Percentiles rank a stretch among this genome's conserved stretches.
phyloP scores from a whole-genome alignment of 2,113 vertebrate genomes.

The Notothenia rossii region DNA sequence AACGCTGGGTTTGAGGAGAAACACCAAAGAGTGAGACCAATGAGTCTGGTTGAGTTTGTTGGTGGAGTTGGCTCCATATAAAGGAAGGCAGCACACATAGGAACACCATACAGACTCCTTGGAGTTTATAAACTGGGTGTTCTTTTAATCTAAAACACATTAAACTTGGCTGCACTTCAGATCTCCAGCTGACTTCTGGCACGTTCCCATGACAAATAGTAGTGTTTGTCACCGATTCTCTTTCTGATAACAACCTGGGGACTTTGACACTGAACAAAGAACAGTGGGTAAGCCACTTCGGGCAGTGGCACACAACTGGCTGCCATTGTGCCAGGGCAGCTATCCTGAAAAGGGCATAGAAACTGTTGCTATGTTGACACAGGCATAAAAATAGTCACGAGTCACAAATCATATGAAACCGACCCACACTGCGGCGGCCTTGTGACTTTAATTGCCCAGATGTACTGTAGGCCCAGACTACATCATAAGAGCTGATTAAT shows the following conservation, averaged over 20 bases:
- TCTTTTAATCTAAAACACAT: constrained; percentile 69
- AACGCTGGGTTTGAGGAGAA: constrained; percentile 74
- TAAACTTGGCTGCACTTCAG: constrained; percentile 61
- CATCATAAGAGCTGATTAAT: constrained; percentile 55
- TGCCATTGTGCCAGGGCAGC: constrained; percentile 35
- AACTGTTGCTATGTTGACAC: constrained; percentile 58
- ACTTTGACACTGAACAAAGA: constrained; percentile 63
- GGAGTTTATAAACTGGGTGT: constrained; percentile 62
- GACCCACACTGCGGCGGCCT: constrained; percentile 7
- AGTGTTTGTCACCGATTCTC: constrained; percentile 61
- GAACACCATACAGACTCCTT: constrained; percentile 36
- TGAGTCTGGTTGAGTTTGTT: constrained; percentile 49
- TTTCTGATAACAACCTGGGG: constrained; percentile 60
- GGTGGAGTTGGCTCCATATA: constrained; percentile 35
- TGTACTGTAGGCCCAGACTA: constrained; percentile 15
- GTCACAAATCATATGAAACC: constrained; percentile 59
- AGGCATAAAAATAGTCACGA: constrained; percentile 48
- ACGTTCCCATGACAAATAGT: constrained; percentile 69
- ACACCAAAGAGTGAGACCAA: constrained; percentile 70
- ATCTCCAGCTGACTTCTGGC: constrained; percentile 65
- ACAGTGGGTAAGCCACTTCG: constrained; percentile 45
- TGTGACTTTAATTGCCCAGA: constrained; percentile 56
- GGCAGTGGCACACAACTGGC: constrained; percentile 37
- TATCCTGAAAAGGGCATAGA: constrained; percentile 45
- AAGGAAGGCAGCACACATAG: constrained; percentile 29